Evolutionary conservation across 2,888 invertebrate species (phyloP).

Genomic region (Dynastes tityus): DNA sequence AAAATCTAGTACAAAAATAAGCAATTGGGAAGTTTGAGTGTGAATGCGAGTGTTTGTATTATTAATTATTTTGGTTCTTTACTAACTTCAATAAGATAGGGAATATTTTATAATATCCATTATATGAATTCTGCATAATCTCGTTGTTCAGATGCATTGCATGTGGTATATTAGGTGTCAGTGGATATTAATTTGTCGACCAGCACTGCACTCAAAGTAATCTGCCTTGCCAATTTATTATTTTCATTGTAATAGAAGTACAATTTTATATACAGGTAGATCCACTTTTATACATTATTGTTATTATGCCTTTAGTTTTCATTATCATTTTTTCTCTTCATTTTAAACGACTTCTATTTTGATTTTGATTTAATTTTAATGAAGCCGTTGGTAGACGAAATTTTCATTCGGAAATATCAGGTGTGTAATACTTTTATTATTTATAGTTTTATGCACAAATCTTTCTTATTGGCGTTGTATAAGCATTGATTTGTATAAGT

Average conservation of each 20-base stretch:
- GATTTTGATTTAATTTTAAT: conserved; percentile 38
- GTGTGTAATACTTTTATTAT: conserved; percentile 47
- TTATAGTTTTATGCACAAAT: conserved; percentile 53
- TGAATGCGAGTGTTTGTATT: conserved; percentile 44
- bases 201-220: conserved; percentile 69
- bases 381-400: conserved; percentile 54
- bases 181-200: conserved; percentile 70
- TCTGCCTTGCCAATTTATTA: conserved; percentile 55
- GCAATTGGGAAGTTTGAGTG: conserved; percentile 48
- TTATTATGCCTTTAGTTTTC: conserved; percentile 55
- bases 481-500: not conserved
- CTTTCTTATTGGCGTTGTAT: conserved; percentile 1
- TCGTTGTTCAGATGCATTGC: conserved; percentile 65
- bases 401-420: conserved; percentile 56
- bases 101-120: conserved; percentile 20
- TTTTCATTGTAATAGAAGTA: conserved; percentile 50
- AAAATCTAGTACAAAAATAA: conserved; percentile 30
- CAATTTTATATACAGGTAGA: conserved; percentile 52
- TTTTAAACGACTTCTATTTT: conserved; percentile 33
- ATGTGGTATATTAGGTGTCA: conserved; percentile 68
- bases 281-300: conserved; percentile 56
- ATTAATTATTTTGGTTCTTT: conserved; percentile 45
- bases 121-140: conserved; percentile 41
- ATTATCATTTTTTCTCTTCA: conserved; percentile 48
- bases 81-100: conserved; percentile 36